Evolutionary conservation across 2,113 vertebrate species (phyloP).

Genomic region (Calidris pugnax): DNA sequence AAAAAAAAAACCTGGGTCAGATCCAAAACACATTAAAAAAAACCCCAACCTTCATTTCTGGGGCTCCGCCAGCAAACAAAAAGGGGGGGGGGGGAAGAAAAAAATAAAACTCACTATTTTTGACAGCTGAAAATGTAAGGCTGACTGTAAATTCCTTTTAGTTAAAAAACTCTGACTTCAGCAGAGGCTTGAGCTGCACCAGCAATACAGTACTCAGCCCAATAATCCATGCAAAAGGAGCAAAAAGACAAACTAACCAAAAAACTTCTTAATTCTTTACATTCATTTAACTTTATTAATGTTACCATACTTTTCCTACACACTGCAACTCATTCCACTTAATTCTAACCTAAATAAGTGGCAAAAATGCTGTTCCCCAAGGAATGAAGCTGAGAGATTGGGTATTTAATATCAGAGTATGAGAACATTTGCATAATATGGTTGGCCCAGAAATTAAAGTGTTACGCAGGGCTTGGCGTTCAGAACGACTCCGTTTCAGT

Average conservation of each 20-base stretch:
- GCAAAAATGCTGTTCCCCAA: not conserved
- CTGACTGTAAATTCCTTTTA: conserved; percentile 28
- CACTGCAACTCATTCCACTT: not conserved
- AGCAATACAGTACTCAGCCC: not conserved
- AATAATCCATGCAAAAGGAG: not conserved
- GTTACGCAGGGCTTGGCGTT: not conserved
- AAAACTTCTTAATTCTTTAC: not conserved
- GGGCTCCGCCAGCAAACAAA: not conserved
- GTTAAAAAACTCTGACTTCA: not conserved
- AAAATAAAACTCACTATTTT: not conserved
- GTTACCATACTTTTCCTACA: not conserved
- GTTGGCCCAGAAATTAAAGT: not conserved
- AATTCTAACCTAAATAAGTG: not conserved
- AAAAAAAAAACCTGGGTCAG: not conserved
- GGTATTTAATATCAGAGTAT: not conserved
- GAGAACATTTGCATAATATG: conserved; percentile 15
- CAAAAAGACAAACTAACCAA: not conserved
- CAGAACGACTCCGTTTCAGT: not conserved
- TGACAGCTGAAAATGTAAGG: conserved; percentile 18
- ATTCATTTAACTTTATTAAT: not conserved
- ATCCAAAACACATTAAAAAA: conserved; percentile 5
- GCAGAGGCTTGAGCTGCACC: not conserved
- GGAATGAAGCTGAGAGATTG: not conserved
- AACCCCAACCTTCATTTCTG: not conserved
- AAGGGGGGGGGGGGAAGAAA: not conserved